phyloP scores from a whole-genome alignment of 92 coral and sea anemone species.

The Siderastrea siderea region DNA sequence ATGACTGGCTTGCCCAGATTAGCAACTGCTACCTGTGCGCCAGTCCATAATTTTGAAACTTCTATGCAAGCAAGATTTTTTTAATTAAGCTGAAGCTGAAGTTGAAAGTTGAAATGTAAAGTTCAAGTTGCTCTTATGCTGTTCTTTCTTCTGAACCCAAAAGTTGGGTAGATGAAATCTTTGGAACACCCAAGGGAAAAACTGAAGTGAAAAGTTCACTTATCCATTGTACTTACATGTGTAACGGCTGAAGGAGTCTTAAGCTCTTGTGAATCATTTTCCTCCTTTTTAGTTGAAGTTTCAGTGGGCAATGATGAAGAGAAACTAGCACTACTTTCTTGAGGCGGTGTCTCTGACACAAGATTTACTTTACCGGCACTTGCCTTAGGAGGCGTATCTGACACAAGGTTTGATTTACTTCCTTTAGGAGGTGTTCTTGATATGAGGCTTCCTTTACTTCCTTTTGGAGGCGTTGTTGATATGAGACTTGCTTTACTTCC shows the following conservation, averaged over 20 bases:
- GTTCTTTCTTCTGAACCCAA: too few relatives aligned
- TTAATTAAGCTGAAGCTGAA: too few relatives aligned
- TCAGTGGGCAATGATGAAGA: slow-evolving; percentile 12
- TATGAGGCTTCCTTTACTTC: slow-evolving; percentile 16
- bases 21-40: too few relatives aligned
- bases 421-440: neutral
- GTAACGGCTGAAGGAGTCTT: neutral
- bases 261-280: slow-evolving; percentile 19
- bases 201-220: neutral
- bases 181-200: neutral
- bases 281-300: slow-evolving; percentile 12
- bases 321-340: slow-evolving; percentile 17
- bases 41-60: too few relatives aligned
- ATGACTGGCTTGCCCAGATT: too few relatives aligned
- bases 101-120: too few relatives aligned
- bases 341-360: slow-evolving; percentile 4
- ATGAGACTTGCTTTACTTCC: slow-evolving; percentile 36
- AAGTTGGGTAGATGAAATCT: neutral
- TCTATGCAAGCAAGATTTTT: too few relatives aligned
- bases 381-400: slow-evolving; percentile 5
- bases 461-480: slow-evolving; percentile 3
- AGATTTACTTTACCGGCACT: slow-evolving; percentile 6
- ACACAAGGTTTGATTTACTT: slow-evolving; percentile 15
- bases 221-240: neutral
- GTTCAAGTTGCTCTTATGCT: too few relatives aligned